phyloP scores from a whole-genome alignment of 2,888 invertebrate genomes.

The Oscheius onirici region DNA sequence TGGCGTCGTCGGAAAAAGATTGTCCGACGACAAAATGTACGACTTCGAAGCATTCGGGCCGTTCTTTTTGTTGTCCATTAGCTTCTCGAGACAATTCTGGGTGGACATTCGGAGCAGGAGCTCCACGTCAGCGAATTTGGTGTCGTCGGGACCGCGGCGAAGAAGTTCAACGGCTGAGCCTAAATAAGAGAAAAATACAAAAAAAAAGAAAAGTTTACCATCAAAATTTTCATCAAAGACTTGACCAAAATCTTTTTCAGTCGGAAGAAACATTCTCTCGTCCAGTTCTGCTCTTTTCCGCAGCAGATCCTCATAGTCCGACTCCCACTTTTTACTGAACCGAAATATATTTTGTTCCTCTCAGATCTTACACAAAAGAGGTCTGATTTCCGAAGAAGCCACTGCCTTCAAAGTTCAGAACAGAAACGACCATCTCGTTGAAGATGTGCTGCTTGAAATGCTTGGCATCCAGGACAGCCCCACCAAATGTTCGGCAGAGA shows the following conservation, averaged over 20 bases:
- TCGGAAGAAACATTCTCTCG: conserved; percentile 84
- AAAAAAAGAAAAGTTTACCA: conserved; percentile 54
- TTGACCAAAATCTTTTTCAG: conserved; percentile 26
- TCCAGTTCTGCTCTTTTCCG: conserved; percentile 92
- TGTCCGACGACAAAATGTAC: conserved; percentile 79
- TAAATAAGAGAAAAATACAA: conserved; percentile 16
- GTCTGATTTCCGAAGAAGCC: too few relatives aligned
- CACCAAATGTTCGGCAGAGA: conserved; percentile 84
- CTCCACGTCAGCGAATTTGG: conserved; percentile 51
- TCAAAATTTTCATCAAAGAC: conserved; percentile 44
- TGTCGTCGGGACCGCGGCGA: conserved; percentile 33
- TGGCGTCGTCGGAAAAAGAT: conserved; percentile 78
- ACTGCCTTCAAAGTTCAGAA: conserved; percentile 2
- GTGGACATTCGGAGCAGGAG: conserved; percentile 57
- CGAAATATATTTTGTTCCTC: background rate
- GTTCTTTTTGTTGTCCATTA: conserved; percentile 75
- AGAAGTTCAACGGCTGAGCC: conserved; percentile 48
- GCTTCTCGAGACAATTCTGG: conserved; percentile 58
- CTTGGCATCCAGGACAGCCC: conserved; percentile 86
- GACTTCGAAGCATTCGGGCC: conserved; percentile 83
- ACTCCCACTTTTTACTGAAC: conserved; percentile 34
- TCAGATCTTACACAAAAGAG: background rate
- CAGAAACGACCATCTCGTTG: background rate
- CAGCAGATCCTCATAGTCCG: conserved; percentile 87
- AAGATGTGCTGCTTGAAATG: conserved; percentile 84